phyloP scores from a whole-genome alignment of 2,113 vertebrate species.

The Oreochromis spilurus region DNA sequence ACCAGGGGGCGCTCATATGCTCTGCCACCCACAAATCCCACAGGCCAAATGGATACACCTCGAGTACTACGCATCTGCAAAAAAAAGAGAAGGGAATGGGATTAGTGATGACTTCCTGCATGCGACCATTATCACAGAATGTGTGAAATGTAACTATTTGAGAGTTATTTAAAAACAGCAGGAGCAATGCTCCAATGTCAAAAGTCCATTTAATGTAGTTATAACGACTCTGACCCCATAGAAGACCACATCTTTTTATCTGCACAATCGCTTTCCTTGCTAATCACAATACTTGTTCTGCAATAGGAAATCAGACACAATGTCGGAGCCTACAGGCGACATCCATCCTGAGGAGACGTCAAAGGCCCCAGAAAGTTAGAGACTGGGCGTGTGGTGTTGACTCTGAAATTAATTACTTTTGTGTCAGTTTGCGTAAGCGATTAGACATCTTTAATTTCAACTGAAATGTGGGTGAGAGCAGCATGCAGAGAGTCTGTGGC shows the following conservation, averaged over 20 bases:
- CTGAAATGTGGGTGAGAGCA: not conserved
- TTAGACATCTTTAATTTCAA: constrained; percentile 19
- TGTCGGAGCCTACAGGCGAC: not conserved
- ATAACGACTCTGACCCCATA: not conserved
- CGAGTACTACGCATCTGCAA: constrained; percentile 89
- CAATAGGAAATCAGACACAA: not conserved
- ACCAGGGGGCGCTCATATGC: constrained; percentile 92
- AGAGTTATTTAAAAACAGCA: not conserved
- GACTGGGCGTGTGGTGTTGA: not conserved
- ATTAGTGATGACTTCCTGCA: not conserved
- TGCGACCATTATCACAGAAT: not conserved
- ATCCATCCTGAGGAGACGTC: not conserved
- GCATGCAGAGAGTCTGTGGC: not conserved
- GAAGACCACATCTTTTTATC: not conserved
- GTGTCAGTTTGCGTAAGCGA: constrained; percentile 9
- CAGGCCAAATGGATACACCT: constrained; percentile 93
- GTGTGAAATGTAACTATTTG: not conserved
- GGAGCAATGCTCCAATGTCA: not conserved
- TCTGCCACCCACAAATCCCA: constrained; percentile 92
- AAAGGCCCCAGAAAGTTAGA: not conserved
- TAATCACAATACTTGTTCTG: not conserved
- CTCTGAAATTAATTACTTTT: not conserved
- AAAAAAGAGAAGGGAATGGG: not conserved
- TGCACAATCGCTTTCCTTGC: not conserved
- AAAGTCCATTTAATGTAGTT: not conserved